Percentiles rank a stretch among this genome's conserved stretches.
phyloP scores from a whole-genome alignment of 2,113 vertebrate species.

The Leptobrachium leishanense region DNA sequence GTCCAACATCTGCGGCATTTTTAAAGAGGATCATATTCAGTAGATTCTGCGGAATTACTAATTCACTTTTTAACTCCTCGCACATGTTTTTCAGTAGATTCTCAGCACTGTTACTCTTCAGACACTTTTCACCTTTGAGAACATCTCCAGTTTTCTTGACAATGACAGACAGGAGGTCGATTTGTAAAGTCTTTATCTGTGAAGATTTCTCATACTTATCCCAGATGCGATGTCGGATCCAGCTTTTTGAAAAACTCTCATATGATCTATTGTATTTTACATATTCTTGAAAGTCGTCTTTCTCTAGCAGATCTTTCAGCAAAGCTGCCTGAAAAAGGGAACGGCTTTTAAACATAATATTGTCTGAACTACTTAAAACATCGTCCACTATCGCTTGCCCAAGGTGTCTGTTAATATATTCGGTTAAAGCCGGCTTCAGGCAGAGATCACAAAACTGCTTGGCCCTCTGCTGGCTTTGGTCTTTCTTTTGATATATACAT shows the following conservation, averaged over 20 bases:
- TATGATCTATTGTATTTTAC: conserved; percentile 33
- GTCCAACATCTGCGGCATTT: neutral
- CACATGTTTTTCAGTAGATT: too few species aligned
- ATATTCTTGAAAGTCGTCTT: conserved; percentile 27
- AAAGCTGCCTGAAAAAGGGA: too few species aligned
- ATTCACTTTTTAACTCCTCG: neutral
- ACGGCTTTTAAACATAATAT: too few species aligned
- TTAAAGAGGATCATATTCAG: conserved; percentile 41
- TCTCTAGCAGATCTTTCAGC: too few species aligned
- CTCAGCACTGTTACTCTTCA: too few species aligned
- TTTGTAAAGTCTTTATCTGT: neutral
- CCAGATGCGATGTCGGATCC: conserved; percentile 35
- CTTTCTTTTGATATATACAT: conserved; percentile 33
- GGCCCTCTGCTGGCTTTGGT: conserved; percentile 37
- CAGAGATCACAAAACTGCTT: conserved; percentile 39
- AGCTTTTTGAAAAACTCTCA: conserved; percentile 50
- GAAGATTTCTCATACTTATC: conserved; percentile 29
- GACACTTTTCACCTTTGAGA: neutral
- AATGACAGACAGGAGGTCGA: neutral
- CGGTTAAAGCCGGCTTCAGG: neutral
- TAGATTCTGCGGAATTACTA: conserved; percentile 31
- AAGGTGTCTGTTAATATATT: too few species aligned
- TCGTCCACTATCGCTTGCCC: too few species aligned
- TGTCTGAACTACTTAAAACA: neutral
- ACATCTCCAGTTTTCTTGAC: conserved; percentile 6